Base-by-base conservation (phyloP, 2,888 invertebrate genomes). In the Diarsia mendica region DNA sequence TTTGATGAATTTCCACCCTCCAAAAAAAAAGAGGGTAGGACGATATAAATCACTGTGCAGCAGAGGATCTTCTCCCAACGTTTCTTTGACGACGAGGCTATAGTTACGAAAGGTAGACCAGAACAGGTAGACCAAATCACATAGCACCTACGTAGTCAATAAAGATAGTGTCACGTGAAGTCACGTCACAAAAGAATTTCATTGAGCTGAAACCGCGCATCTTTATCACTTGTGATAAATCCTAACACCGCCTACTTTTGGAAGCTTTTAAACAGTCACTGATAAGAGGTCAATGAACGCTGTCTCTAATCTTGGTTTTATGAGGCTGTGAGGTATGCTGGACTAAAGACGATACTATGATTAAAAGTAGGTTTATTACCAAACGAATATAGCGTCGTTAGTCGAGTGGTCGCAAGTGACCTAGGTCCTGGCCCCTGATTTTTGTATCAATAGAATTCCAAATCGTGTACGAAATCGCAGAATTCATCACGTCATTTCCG, bases 201-300 rank as follows among this genome's bases (percentile, higher is more conserved):
- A 81, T 67, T 55, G 13, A 74, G 28, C 61, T 55, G 20, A 67
- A 74, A 48, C 51, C 44, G 55, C 72, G 48, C 28, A 53, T 46
- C 33, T 39, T 67, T 80, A 77, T 83, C 77, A 55, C 18, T 28
- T 18, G 60, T 68, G 81, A 85, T 85, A 82, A 87, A 80, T 81
- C 73, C 77, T 28, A 39, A 73, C n/a, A 73, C n/a, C 39, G 77
- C 79, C 70, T 85, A 84, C 85, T 82, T 85, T 80, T 80, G 82
- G 80, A 87, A 87, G 87, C 81, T 86, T 73, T 69, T 66, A 79
- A 84, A 86, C 61, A 60, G 68, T 80, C 63, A 18, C 28, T 77
- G 85, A 86, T 88, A 86, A 86, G 68, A 67, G 83, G 78, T 82
- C 74, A 66, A 60, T 75, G 83, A 82, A 81, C 87, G 80, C 46